Evolutionary conservation across 2,113 vertebrate genomes (phyloP).

Genomic region (Zosterops lateralis): DNA sequence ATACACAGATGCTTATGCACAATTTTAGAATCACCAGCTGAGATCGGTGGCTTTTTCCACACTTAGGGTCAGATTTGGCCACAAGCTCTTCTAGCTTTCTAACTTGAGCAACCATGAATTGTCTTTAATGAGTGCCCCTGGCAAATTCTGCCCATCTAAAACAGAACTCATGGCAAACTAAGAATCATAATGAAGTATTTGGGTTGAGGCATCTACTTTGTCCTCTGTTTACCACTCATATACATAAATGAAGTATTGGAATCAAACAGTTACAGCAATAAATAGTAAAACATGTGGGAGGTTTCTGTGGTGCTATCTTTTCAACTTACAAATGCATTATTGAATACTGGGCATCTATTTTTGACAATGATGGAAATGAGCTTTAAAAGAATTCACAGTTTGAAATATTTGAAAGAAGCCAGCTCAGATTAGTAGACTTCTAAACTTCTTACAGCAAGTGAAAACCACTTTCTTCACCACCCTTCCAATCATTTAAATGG

Average conservation of each 20-base stretch:
- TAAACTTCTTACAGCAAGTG: background rate
- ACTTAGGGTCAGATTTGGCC: background rate
- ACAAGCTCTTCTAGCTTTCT: background rate
- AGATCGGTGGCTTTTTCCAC: background rate
- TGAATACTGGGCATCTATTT: background rate
- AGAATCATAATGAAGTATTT: background rate
- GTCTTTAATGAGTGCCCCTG: background rate
- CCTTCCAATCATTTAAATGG: background rate
- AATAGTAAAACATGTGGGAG: background rate
- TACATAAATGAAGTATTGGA: background rate
- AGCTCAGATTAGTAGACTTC: background rate
- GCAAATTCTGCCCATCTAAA: background rate
- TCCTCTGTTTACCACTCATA: background rate
- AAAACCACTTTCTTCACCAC: background rate
- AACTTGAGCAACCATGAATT: background rate
- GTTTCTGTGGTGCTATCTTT: background rate
- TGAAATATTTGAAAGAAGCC: background rate
- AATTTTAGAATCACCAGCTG: background rate
- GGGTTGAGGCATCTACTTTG: background rate
- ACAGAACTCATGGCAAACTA: background rate
- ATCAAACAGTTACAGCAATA: background rate
- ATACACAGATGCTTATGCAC: background rate
- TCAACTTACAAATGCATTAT: background rate
- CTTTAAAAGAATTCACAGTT: background rate
- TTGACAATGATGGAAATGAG: background rate